Percentiles rank a stretch among this genome's conserved stretches.
Evolutionary conservation across 2,113 vertebrate species (phyloP).

Genomic region (Pavo muticus): DNA sequence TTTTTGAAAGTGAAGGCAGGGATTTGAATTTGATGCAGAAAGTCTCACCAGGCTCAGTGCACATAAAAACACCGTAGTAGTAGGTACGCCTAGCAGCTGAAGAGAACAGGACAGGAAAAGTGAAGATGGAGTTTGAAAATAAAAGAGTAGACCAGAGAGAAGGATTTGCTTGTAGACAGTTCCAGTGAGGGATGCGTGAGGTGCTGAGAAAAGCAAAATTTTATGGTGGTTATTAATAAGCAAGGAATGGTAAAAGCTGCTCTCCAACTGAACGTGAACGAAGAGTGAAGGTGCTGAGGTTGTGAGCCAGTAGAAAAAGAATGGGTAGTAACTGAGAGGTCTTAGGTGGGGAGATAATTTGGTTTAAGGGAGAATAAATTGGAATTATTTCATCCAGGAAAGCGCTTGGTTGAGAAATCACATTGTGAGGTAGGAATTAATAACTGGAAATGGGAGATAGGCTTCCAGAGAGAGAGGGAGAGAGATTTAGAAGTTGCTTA

Average conservation of each 20-base stretch:
- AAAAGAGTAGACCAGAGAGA: background rate
- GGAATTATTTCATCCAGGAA: background rate
- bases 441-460: background rate
- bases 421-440: background rate
- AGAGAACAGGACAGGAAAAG: background rate
- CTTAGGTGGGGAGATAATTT: constrained; percentile 19
- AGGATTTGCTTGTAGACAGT: background rate
- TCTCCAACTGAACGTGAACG: background rate
- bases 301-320: background rate
- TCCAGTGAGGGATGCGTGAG: background rate
- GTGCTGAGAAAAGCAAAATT: background rate
- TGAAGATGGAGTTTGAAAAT: background rate
- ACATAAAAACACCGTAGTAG: accelerated
- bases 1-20: background rate
- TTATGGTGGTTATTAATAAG: background rate
- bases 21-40: background rate
- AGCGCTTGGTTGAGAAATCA: background rate
- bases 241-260: background rate
- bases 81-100: background rate
- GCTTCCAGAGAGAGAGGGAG: background rate
- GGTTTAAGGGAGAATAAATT: constrained; percentile 36
- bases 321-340: background rate
- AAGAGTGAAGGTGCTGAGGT: background rate
- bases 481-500: constrained; percentile 12
- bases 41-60: background rate